These are phyloP conservation scores for Antennarius striatus DNA, from an alignment of 2,113 vertebrate genomes.

Conservation along the genomic window DNA sequence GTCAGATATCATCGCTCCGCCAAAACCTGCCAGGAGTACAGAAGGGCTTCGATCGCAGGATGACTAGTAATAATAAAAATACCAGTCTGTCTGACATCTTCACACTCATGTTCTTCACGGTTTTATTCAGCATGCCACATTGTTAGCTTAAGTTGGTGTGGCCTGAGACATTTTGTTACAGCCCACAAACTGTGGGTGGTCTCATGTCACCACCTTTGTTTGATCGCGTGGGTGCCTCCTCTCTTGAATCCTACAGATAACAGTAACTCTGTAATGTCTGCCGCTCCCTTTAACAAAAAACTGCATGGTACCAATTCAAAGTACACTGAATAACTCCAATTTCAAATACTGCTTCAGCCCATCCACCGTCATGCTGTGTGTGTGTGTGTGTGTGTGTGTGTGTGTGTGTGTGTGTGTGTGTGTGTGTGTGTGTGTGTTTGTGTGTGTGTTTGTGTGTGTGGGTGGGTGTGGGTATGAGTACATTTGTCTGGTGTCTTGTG, in stretches of 20 bases:
- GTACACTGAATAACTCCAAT: background rate
- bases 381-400: slow-evolving; percentile 9
- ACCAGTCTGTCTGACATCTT: background rate
- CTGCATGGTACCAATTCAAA: background rate
- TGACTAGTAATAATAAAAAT: slow-evolving; percentile 48
- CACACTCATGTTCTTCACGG: background rate
- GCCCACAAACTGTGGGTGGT: no score
- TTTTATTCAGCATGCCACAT: background rate
- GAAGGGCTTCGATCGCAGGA: slow-evolving; percentile 52
- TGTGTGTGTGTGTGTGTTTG: background rate
- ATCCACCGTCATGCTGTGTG: background rate
- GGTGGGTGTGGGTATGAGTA: background rate
- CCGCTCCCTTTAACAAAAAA: no score
- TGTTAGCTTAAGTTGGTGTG: background rate
- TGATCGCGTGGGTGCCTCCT: background rate
- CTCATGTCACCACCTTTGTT: background rate
- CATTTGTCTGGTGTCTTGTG: slow-evolving; percentile 56
- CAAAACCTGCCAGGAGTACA: slow-evolving; percentile 75
- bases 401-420: no score
- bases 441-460: background rate
- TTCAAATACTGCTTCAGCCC: slow-evolving; percentile 8
- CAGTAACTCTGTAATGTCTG: no score
- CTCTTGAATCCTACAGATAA: no score
- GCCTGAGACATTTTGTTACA: background rate
- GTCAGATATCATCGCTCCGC: slow-evolving; percentile 72